Evolutionary conservation across 2,797 vertebrate genomes (phyloP).

Genomic region (Meda fulgida): DNA sequence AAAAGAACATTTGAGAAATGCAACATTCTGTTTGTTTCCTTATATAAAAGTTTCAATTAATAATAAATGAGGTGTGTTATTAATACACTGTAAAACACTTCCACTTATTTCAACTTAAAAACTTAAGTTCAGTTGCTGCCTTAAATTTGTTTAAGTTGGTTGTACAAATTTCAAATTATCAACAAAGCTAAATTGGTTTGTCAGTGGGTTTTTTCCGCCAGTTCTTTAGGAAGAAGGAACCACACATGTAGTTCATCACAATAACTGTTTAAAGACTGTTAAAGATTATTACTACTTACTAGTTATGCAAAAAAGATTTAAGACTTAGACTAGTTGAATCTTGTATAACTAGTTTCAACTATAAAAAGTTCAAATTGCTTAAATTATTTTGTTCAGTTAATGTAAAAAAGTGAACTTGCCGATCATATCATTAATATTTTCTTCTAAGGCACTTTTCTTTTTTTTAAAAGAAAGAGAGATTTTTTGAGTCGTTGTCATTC

Average conservation of each 20-base stretch:
- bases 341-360: background rate
- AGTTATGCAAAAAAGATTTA: too few species aligned
- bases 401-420: background rate
- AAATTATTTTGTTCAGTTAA: background rate
- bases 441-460: background rate
- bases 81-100: background rate
- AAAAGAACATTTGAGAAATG: too few species aligned
- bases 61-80: background rate
- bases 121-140: background rate
- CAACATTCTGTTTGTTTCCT: too few species aligned
- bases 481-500: background rate
- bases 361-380: background rate
- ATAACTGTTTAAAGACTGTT: background rate
- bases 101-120: background rate
- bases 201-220: background rate
- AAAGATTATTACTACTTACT: too few species aligned
- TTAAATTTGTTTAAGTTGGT: too few species aligned
- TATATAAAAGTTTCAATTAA: background rate
- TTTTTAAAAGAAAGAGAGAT: background rate
- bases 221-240: background rate
- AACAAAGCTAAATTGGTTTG: too few species aligned
- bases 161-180: too few species aligned
- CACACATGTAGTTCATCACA: background rate
- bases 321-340: too few species aligned
- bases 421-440: background rate